Conservation (phyloP, 2,888 invertebrate species). For the Ormyrus nitidulus region DNA sequence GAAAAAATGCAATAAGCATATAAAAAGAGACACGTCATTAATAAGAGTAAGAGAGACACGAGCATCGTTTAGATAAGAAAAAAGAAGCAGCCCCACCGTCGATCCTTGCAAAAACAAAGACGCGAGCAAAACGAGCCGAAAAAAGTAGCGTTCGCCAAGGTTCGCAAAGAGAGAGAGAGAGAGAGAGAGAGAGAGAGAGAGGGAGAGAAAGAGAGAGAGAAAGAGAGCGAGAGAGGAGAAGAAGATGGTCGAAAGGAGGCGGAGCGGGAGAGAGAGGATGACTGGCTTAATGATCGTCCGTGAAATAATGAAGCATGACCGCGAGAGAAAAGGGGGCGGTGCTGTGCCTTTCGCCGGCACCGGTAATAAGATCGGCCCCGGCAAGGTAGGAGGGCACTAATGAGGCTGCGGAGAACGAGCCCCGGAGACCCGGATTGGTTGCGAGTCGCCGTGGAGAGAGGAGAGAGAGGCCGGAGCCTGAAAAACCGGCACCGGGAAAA, state of each 20-base stretch:
- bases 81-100: slow-evolving; percentile 37
- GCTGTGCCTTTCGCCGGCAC: slow-evolving; percentile 50
- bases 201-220: slow-evolving; percentile 1
- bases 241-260: slow-evolving; percentile 53
- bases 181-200: slow-evolving; percentile 18
- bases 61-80: slow-evolving; percentile 56
- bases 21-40: slow-evolving; percentile 44
- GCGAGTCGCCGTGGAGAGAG: neutral
- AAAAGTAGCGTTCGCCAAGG: neutral
- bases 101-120: neutral
- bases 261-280: slow-evolving; percentile 64
- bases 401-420: slow-evolving; percentile 43
- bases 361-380: slow-evolving; percentile 54
- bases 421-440: slow-evolving; percentile 11
- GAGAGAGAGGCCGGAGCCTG: slow-evolving; percentile 33
- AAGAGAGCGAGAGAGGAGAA: slow-evolving; percentile 41
- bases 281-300: slow-evolving; percentile 69
- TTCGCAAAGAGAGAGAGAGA: neutral
- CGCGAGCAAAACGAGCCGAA: neutral
- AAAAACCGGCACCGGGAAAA: slow-evolving; percentile 46
- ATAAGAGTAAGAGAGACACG: slow-evolving; percentile 54
- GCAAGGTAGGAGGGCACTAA: slow-evolving; percentile 58
- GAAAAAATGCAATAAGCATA: slow-evolving; percentile 30
- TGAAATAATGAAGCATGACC: slow-evolving; percentile 72
- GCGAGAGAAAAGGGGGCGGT: slow-evolving; percentile 65